A percentile compares a stretch with the other conserved stretches of the same genome.
phyloP scores from a whole-genome alignment of 2,888 invertebrate species.

The Agrotis ipsilon region DNA sequence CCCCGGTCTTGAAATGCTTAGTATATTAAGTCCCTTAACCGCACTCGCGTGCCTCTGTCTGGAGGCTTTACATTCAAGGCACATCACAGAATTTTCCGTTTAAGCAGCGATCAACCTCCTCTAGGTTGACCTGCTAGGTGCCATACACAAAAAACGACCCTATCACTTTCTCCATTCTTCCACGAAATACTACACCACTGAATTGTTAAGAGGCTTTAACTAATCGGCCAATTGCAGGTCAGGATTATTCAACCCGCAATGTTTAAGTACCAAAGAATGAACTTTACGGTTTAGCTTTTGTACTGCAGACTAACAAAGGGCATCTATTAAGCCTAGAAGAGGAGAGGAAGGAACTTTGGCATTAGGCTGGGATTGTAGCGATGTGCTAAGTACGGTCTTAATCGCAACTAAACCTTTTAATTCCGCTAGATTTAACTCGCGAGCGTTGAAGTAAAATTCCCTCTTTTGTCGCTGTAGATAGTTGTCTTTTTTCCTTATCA shows the following conservation, averaged over 20 bases:
- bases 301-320: conserved; percentile 17
- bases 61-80: no score
- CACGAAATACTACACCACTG: conserved; percentile 75
- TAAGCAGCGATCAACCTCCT: no score
- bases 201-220: conserved; percentile 75
- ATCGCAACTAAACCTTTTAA: conserved; percentile 3
- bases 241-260: conserved; percentile 58
- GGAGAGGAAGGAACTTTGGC: conserved; percentile 34
- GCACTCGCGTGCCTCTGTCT: no score
- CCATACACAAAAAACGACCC: conserved; percentile 59
- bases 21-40: no score
- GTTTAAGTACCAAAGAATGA: conserved; percentile 36
- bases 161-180: conserved; percentile 64
- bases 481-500: no score
- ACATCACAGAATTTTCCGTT: no score
- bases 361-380: conserved; percentile 23
- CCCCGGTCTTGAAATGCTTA: no score
- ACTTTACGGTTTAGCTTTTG: conserved; percentile 46
- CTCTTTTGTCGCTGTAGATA: neutral
- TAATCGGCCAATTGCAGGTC: conserved; percentile 68
- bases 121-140: no score
- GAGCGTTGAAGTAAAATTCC: neutral
- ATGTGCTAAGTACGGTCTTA: conserved; percentile 4
- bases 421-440: conserved; percentile 5
- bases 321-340: conserved; percentile 13